phyloP scores from a whole-genome alignment of 35 echinoderm and acorn worm genomes.

The Antedon bifida region DNA sequence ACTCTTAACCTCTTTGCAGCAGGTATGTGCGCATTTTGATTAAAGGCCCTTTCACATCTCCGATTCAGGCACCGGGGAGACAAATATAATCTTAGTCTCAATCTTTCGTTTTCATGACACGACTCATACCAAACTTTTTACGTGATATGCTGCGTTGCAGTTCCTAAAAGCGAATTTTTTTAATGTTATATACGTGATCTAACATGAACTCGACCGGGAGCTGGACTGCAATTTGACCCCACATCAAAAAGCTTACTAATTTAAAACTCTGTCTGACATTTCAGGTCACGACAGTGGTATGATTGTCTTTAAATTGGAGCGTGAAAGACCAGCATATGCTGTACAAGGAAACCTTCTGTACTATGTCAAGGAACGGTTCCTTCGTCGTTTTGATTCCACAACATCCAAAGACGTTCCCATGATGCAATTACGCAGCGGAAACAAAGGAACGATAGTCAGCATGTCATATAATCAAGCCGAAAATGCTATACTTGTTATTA shows the following conservation, averaged over 20 bases:
- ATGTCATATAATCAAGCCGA: conserved; percentile 94
- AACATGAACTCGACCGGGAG: no score
- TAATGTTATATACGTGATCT: no score
- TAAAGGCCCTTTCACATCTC: no score
- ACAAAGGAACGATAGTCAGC: conserved; percentile 67
- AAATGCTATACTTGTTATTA: conserved; percentile 84
- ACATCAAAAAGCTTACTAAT: no score
- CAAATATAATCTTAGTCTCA: no score
- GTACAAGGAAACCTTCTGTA: conserved; percentile 75
- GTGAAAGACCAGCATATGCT: conserved; percentile 90
- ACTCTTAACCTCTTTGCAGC: conserved; percentile 87
- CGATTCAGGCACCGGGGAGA: no score
- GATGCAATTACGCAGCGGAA: conserved; percentile 89
- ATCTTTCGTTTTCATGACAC: no score
- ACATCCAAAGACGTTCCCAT: conserved; percentile 91
- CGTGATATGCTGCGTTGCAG: no score
- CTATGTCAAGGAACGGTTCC: conserved; percentile 97
- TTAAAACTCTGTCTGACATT: background rate
- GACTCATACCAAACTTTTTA: no score
- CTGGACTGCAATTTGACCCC: no score
- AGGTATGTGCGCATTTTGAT: conserved; percentile 35
- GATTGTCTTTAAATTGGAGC: conserved; percentile 98
- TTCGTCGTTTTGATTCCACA: conserved; percentile 89
- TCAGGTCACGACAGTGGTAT: conserved; percentile 98
- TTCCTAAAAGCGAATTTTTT: no score